Evolutionary conservation across 2,113 vertebrate species (phyloP).

Genomic region (Falco punctatus): DNA sequence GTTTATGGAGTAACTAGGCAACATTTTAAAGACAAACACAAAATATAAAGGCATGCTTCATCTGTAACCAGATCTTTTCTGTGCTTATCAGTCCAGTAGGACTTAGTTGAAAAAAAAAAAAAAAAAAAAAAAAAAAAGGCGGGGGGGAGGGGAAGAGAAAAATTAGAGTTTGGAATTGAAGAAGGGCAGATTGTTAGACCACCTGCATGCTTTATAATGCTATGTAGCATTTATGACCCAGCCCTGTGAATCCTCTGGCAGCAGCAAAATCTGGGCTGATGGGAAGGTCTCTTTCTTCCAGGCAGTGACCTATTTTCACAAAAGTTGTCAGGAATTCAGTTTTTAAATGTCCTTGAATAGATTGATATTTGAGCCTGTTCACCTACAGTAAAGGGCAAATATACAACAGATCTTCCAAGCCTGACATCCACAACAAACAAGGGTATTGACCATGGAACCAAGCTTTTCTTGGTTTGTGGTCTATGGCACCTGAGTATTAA

Average conservation of each 20-base stretch:
- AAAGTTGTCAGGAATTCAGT: constrained; percentile 2
- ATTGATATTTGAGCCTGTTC: constrained; percentile 3
- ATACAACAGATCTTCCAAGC: not conserved
- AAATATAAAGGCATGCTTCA: not conserved
- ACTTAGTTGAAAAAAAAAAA: not conserved
- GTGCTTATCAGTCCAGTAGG: not conserved
- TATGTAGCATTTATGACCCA: rapidly evolving
- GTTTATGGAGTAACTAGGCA: constrained; percentile 53
- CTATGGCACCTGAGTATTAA: not conserved
- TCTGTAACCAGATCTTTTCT: constrained; percentile 7
- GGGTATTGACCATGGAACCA: not conserved
- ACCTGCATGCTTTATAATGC: not conserved
- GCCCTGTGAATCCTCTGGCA: not conserved
- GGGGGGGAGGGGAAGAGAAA: too few species aligned
- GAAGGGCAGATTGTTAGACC: not conserved
- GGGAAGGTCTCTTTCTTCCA: not conserved
- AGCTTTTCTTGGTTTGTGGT: not conserved
- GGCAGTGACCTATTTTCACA: not conserved
- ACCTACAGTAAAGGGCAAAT: constrained; percentile 6
- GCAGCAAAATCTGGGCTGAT: not conserved
- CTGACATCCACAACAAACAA: constrained; percentile 35
- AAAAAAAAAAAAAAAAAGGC: too few species aligned
- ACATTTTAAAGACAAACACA: constrained; percentile 39
- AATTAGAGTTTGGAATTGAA: not conserved
- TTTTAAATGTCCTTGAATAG: not conserved